A percentile compares a stretch with the other conserved stretches of the same genome.
Evolutionary conservation across 1,140 invertebrate genomes (phyloP).

Genomic region (Achatina immaculata): DNA sequence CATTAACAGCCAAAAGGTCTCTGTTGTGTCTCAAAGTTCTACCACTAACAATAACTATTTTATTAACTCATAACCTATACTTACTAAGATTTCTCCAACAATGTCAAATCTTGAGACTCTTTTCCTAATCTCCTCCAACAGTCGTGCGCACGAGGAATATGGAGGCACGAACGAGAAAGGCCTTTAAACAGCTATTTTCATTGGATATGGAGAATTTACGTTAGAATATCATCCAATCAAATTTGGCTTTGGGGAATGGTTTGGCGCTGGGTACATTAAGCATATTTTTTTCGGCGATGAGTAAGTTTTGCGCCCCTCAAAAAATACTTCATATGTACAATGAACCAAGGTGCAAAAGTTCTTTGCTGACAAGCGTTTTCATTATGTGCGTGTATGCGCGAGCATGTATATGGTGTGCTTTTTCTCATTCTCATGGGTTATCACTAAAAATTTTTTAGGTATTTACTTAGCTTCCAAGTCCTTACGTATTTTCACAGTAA

Average conservation of each 20-base stretch:
- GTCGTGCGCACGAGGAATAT: constrained; percentile 33
- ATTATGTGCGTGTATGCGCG: too few relatives aligned
- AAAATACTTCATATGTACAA: too few relatives aligned
- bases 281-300: background rate
- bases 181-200: constrained; percentile 6
- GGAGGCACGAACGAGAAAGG: background rate
- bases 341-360: too few relatives aligned
- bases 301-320: too few relatives aligned
- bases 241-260: background rate
- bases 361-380: too few relatives aligned
- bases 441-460: too few relatives aligned
- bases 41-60: background rate
- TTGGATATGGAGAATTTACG: constrained; percentile 17
- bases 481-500: too few relatives aligned
- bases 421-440: too few relatives aligned
- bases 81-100: background rate
- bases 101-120: background rate
- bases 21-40: background rate
- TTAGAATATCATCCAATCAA: constrained; percentile 25
- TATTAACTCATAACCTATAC: background rate
- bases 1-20: too few relatives aligned
- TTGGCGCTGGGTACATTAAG: background rate
- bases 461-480: too few relatives aligned
- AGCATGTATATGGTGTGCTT: too few relatives aligned
- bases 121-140: background rate